Base-by-base conservation (phyloP, 2,888 invertebrate species). In the Tetrapedia diversipes region DNA sequence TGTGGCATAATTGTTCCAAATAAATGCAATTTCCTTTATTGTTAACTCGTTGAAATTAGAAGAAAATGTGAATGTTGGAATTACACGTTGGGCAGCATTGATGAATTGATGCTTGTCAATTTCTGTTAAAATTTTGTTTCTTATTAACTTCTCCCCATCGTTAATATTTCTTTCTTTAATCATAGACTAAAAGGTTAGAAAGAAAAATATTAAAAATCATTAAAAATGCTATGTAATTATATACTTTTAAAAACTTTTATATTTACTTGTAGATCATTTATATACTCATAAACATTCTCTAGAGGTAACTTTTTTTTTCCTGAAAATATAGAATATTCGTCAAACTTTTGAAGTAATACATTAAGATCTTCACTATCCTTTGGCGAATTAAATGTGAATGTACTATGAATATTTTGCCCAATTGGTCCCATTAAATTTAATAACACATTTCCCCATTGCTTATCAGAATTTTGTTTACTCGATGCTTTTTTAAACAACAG, bases 371-470 rank as follows among this genome's bases (percentile, higher is more conserved):
- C 22, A 1, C 4, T 37, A 0, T 53, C 16, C 0, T 45, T 39
- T 7, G 4, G 1, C 45, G 39, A 34, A 4, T 45, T n/a, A 10
- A 73, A 79, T 14, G 11, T 8, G 37, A 80, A 66, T 11, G 39
- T 27, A 14, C 7, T 41, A 34, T 32, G 14, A 41, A 77, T 66
- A 24, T 59, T 4, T 54, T 43, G 65, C 1, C 80, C 80, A 27
- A 70, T 2, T 1, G 81, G 80, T n/a, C 80, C 80, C 69, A 80
- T 77, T n/a, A 47, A 11, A 49, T 81, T 80, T 29, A 81, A 54
- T n/a, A 80, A 41, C 7, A 19, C 11, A 19, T 59, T 27, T 45
- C 59, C 66, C 66, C 65, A 72, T 10, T n/a, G 8, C 8, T 39
- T 8, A 6, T 59, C 1, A 4, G 16, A 22, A 7, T 3, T n/a